Conservation (phyloP, 1,140 invertebrate genomes). For the Artemia franciscana region DNA sequence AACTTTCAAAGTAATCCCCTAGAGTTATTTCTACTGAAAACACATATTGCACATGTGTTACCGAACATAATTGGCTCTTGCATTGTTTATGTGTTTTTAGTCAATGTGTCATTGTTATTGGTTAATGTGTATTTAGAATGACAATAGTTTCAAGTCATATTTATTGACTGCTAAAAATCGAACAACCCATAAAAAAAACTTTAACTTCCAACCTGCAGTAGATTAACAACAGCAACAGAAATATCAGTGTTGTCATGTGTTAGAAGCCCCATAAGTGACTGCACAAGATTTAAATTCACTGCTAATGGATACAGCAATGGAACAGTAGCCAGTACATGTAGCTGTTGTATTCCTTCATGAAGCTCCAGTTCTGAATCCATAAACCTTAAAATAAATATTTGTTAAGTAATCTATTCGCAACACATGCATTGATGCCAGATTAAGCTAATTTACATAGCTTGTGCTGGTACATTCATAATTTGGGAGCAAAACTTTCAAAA, state of each 20-base stretch:
- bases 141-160: too few species aligned
- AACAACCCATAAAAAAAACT: too few species aligned
- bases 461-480: not conserved
- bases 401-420: slow-evolving; percentile 5
- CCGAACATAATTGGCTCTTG: too few species aligned
- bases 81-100: too few species aligned
- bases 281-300: slow-evolving; percentile 65
- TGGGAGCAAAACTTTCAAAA: not conserved
- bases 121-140: too few species aligned
- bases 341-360: slow-evolving; percentile 71
- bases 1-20: too few species aligned
- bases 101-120: too few species aligned
- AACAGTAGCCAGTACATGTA: slow-evolving; percentile 80
- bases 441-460: not conserved
- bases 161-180: too few species aligned
- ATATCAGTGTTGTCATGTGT: slow-evolving; percentile 94
- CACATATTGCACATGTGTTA: too few species aligned
- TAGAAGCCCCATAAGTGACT: slow-evolving; percentile 72
- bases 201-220: slow-evolving; percentile 38
- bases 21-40: too few species aligned
- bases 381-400: slow-evolving; percentile 37
- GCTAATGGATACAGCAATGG: slow-evolving; percentile 82
- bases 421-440: not conserved
- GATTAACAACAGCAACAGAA: slow-evolving; percentile 51
- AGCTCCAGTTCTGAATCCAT: slow-evolving; percentile 97